Evolutionary conservation across 2,888 invertebrate genomes (phyloP).

Genomic region (Nowickia ferox): DNA sequence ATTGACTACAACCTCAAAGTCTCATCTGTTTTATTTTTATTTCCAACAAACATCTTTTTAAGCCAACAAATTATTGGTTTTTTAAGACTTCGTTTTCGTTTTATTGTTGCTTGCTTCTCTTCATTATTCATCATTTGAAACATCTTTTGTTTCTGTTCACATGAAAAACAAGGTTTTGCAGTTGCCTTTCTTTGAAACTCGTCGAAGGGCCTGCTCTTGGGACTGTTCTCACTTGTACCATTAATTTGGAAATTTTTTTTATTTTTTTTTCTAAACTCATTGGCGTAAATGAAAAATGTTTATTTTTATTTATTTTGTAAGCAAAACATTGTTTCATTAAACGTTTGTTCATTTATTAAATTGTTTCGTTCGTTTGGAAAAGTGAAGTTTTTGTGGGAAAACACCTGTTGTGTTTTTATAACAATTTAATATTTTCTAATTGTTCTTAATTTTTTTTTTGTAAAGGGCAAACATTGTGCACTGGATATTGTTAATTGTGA

Average conservation of each 20-base stretch:
- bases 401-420: conserved; percentile 71
- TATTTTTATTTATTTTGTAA: conserved; percentile 68
- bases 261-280: conserved; percentile 2
- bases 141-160: conserved; percentile 29
- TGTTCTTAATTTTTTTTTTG: conserved; percentile 31
- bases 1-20: conserved; percentile 46
- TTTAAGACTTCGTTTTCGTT: conserved; percentile 5
- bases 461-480: conserved; percentile 4
- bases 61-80: conserved; percentile 50
- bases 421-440: conserved; percentile 63
- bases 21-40: neutral
- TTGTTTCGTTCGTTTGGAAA: neutral
- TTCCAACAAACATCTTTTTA: conserved; percentile 37
- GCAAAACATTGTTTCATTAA: conserved; percentile 55
- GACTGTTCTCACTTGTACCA: conserved; percentile 49
- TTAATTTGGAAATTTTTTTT: conserved; percentile 29
- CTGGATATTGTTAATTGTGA: conserved; percentile 1
- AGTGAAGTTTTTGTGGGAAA: conserved; percentile 57
- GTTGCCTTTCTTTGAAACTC: conserved; percentile 63
- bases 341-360: conserved; percentile 55
- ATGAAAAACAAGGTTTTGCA: conserved; percentile 58
- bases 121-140: conserved; percentile 58
- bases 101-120: conserved; percentile 4
- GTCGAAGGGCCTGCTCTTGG: neutral
- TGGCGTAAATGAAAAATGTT: conserved; percentile 67